phyloP scores from a whole-genome alignment of 92 coral and sea anemone species.

The Parazoanthus darwini region DNA sequence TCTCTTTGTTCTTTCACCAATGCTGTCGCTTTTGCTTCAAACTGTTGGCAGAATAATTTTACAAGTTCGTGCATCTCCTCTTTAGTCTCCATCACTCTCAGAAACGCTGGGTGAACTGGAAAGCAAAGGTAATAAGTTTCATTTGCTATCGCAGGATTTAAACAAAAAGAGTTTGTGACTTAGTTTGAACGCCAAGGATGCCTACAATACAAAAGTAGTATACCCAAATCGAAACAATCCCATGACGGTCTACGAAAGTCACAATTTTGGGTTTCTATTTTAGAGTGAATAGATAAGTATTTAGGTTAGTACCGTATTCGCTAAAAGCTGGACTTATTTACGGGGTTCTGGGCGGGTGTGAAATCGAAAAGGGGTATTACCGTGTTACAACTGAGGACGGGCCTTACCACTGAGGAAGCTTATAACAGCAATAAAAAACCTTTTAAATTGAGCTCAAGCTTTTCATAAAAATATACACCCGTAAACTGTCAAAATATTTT shows the following conservation, averaged over 20 bases:
- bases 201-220: background rate
- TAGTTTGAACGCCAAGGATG: background rate
- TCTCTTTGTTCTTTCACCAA: slow-evolving; percentile 2
- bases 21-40: background rate
- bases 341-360: too few species aligned
- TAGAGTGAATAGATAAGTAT: too few species aligned
- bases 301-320: too few species aligned
- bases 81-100: background rate
- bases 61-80: slow-evolving; percentile 28
- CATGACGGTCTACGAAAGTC: background rate
- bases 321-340: too few species aligned
- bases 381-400: too few species aligned
- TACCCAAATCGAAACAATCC: background rate
- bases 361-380: too few species aligned
- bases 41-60: slow-evolving; percentile 10
- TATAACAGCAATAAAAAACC: too few species aligned
- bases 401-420: too few species aligned
- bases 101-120: background rate
- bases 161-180: background rate
- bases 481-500: too few species aligned
- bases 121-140: background rate
- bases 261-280: too few species aligned
- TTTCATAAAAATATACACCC: too few species aligned
- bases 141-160: background rate
- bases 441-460: too few species aligned